Evolutionary conservation across 2,797 vertebrate species (phyloP).

Genomic region (Podarcis siculus): DNA sequence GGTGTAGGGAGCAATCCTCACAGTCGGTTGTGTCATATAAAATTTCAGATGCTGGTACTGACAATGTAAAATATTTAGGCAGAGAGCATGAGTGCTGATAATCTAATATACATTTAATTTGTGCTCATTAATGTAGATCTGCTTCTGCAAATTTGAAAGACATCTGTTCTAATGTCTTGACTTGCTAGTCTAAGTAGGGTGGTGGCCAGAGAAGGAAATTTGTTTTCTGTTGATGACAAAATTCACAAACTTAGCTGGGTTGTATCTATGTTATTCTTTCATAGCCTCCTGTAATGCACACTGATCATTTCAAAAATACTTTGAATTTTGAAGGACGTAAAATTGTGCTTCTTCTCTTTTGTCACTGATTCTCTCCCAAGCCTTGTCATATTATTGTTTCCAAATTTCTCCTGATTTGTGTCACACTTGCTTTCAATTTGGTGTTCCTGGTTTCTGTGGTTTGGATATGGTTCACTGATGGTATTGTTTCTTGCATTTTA

Average conservation of each 20-base stretch:
- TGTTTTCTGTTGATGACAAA: not conserved
- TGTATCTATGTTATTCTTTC: not conserved
- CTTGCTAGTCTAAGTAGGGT: not conserved
- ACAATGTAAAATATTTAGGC: not conserved
- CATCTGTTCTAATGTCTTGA: not conserved
- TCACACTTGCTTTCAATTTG: not conserved
- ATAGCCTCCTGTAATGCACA: not conserved
- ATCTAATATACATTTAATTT: conserved; percentile 3
- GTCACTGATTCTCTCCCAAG: not conserved
- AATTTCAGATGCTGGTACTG: conserved; percentile 22
- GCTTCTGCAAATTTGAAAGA: not conserved
- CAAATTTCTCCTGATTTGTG: not conserved
- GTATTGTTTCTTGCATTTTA: not conserved
- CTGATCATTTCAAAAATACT: not conserved
- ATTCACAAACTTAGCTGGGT: not conserved
- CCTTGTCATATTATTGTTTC: not conserved
- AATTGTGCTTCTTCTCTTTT: not conserved
- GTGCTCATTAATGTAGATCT: not conserved
- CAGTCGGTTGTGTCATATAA: not conserved
- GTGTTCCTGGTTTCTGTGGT: not conserved
- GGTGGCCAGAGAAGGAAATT: not conserved
- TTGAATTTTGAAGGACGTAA: not conserved
- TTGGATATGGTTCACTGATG: not conserved
- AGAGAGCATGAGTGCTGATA: conserved; percentile 29
- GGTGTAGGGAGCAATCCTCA: not conserved